These are phyloP conservation scores for Chesias legatella DNA, from an alignment of 2,888 invertebrate genomes.

Conservation along the genomic window DNA sequence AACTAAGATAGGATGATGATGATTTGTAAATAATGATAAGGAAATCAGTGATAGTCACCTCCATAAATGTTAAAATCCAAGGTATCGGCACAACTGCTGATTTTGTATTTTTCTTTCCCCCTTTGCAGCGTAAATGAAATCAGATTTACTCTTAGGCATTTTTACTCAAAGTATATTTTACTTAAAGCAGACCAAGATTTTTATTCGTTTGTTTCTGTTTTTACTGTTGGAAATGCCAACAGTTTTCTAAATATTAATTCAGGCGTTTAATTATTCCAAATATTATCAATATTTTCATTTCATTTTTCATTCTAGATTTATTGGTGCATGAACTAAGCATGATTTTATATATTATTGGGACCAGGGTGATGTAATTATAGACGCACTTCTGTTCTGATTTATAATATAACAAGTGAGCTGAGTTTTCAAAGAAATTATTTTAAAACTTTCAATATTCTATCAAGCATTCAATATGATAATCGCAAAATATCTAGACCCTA, in stretches of 20 bases:
- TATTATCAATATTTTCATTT: too few species aligned
- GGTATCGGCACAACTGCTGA: constrained; percentile 23
- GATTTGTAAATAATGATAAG: too few species aligned
- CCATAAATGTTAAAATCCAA: constrained; percentile 3
- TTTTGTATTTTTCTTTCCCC: constrained; percentile 29
- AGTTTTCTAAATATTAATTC: too few species aligned
- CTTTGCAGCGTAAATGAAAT: constrained; percentile 24
- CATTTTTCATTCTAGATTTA: too few species aligned
- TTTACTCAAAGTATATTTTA: constrained; percentile 9
- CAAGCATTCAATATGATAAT: constrained; percentile 64
- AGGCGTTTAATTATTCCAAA: too few species aligned
- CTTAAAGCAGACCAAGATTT: not conserved
- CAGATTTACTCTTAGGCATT: constrained; percentile 20
- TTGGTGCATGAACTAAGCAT: too few species aligned
- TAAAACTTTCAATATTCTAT: constrained; percentile 42
- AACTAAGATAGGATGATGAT: too few species aligned
- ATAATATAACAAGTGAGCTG: too few species aligned
- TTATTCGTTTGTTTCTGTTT: not conserved
- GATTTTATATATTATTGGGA: too few species aligned
- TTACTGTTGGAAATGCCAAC: too few species aligned
- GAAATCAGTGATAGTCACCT: not conserved
- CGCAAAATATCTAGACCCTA: constrained; percentile 44
- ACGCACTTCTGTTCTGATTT: too few species aligned
- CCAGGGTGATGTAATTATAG: too few species aligned
- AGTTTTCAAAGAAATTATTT: constrained; percentile 17